These are phyloP conservation scores for Elmis aenea DNA, from an alignment of 2,888 invertebrate genomes.

Conservation along the genomic window DNA sequence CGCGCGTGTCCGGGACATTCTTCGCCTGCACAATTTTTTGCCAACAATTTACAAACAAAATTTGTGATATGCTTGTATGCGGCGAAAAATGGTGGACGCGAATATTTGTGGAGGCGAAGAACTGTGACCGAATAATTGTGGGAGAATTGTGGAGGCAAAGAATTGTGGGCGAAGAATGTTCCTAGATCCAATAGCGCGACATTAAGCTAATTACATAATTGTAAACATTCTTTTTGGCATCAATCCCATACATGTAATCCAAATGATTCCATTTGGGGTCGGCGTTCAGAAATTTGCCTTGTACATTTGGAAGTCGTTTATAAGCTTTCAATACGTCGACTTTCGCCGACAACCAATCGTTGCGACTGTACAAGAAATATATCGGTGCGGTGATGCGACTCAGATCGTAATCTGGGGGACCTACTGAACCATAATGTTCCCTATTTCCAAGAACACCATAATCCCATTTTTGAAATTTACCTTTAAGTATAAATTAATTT, in stretches of 20 bases:
- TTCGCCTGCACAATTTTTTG: no score
- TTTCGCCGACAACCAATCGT: conserved; percentile 48
- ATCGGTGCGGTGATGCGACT: conserved; percentile 43
- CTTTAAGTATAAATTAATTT: conserved; percentile 17
- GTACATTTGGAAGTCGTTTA: conserved; percentile 23
- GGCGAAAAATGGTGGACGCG: no score
- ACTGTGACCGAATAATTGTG: no score
- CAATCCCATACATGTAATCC: conserved; percentile 21
- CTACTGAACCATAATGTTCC: conserved; percentile 33
- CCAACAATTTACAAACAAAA: no score
- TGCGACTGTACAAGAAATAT: conserved; percentile 46
- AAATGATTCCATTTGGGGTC: conserved; percentile 21
- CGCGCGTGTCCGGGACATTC: no score
- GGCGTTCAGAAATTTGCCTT: conserved; percentile 8
- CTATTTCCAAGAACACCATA: conserved; percentile 43
- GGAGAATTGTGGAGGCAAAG: no score
- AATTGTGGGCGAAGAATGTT: no score
- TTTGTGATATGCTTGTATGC: no score
- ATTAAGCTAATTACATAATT: not conserved
- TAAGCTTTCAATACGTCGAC: conserved; percentile 38
- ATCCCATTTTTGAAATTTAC: conserved; percentile 55
- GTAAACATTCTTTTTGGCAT: conserved; percentile 15
- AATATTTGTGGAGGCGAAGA: no score
- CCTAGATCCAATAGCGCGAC: no score
- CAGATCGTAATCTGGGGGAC: conserved; percentile 47